These are phyloP conservation scores for Abscondita cerata DNA, from an alignment of 2,888 invertebrate species.

Conservation along the genomic window DNA sequence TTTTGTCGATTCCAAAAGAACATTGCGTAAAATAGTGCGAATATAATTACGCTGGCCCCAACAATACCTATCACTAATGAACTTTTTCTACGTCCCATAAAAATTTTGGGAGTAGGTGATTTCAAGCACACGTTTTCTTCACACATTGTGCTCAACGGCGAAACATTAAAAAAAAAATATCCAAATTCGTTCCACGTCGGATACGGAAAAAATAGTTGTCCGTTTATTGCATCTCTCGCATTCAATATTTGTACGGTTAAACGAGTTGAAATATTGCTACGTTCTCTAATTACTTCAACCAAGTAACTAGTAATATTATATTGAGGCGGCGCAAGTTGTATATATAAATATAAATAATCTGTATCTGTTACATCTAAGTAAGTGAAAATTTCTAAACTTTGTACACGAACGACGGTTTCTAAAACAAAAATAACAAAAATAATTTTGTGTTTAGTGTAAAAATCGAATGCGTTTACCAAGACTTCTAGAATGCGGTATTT, in stretches of 20 bases:
- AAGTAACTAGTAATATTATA: constrained; percentile 52
- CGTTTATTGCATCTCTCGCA: constrained; percentile 24
- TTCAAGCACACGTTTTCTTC: constrained; percentile 49
- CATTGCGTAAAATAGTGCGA: constrained; percentile 26
- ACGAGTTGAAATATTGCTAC: constrained; percentile 40
- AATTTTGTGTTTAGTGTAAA: neutral
- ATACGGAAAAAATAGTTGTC: constrained; percentile 40
- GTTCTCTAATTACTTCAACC: constrained; percentile 51
- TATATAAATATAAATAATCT: constrained; percentile 44
- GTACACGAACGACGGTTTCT: constrained; percentile 1
- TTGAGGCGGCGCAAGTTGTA: constrained; percentile 50
- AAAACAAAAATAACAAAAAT: neutral
- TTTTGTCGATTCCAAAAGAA: constrained; percentile 22
- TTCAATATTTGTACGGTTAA: constrained; percentile 20
- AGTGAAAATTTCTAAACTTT: constrained; percentile 42
- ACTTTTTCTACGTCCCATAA: constrained; percentile 46
- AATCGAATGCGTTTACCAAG: constrained; percentile 28
- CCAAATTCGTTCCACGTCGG: constrained; percentile 48
- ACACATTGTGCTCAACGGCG: constrained; percentile 50
- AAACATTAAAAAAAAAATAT: constrained; percentile 52
- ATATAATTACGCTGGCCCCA: constrained; percentile 23
- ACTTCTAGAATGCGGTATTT: constrained; percentile 20
- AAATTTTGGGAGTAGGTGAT: constrained; percentile 51
- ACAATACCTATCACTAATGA: constrained; percentile 23
- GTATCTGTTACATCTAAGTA: constrained; percentile 52